Evolutionary conservation across 1,140 invertebrate genomes (phyloP), one percentile per base, ranked within the genome.

Genomic region (Drosophila nebulosa): DNA sequence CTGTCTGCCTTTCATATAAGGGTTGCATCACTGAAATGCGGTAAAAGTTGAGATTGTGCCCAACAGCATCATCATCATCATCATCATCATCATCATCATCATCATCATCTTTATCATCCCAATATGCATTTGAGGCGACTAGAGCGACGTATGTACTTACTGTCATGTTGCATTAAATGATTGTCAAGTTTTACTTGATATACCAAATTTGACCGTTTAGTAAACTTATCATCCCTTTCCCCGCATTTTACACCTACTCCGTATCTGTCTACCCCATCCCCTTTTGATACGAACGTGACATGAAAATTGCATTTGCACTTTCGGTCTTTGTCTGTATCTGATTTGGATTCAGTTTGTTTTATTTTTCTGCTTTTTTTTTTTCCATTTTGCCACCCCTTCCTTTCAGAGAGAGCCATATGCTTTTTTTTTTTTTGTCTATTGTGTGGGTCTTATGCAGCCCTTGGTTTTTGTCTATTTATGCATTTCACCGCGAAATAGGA

Each of bases 401-500:
- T 51, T 39, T 75, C 64, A 46, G 6, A 46, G 39, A 46, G 6
- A 46, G 39, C 39, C 78, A 83, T 83, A 81, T 88, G 83, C 64
- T 64, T 61, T 50, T 63, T 66, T 75, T 81, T 77, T 81, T 61
- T 64, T 58, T 42, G 63, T 63, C 74, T 32, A 76, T 73, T 81
- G 57, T 46, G 39, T 46, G 63, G 58, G 73, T 53, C 66, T 78
- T 86, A 68, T 80, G 69, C 74, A 70, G 39, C 71, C 66, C 72
- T 36, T 75, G 69, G 67, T 68, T 81, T 86, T 86, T 86, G 81
- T 86, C 81, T 85, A 89, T 86, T 90, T 86, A 90, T 90, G 86
- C 88, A 90, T 78, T 86, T 90, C 68, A 90, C 88, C 88, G 81
- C 88, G 88, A 90, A 90, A 90, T 90, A 90, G 88, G 88, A 90